phyloP scores from a whole-genome alignment of 2,797 vertebrate genomes.

The Urosaurus nigricauda region DNA sequence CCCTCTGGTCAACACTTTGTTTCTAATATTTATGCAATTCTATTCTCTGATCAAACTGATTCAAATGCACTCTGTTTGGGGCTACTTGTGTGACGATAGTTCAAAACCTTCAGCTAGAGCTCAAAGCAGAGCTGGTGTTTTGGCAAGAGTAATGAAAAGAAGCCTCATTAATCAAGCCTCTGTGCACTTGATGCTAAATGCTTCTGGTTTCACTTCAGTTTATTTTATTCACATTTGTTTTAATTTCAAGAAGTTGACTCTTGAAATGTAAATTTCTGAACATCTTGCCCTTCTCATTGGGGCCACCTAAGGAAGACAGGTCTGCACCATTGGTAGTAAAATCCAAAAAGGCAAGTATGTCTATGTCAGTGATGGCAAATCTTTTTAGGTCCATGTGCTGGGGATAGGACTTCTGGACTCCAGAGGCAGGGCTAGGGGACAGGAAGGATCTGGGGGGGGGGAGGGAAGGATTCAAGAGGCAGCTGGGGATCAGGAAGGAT shows the following conservation, averaged over 20 bases:
- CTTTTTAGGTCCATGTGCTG: too few relatives aligned
- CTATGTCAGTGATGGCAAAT: too few relatives aligned
- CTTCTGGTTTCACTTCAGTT: not conserved
- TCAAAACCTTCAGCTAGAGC: not conserved
- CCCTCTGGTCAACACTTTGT: not conserved
- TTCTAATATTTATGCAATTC: not conserved
- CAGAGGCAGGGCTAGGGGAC: too few relatives aligned
- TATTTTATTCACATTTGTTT: too few relatives aligned
- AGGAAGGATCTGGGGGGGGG: too few relatives aligned
- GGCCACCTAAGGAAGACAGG: not conserved
- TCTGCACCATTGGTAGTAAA: not conserved
- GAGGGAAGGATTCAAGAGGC: too few relatives aligned
- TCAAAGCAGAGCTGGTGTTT: not conserved
- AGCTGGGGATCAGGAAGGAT: too few relatives aligned
- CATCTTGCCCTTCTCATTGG: too few relatives aligned
- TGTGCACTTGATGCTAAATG: not conserved
- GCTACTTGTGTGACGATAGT: not conserved
- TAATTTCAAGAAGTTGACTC: not conserved
- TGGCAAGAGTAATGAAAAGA: not conserved
- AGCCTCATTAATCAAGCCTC: too few relatives aligned
- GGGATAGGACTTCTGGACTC: too few relatives aligned
- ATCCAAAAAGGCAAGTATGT: not conserved
- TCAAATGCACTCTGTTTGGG: not conserved
- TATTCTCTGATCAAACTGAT: not conserved
- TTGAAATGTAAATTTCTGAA: conserved; percentile 6